Conservation (phyloP, 2,888 invertebrate species). For the Pharmacophagus antenor region DNA sequence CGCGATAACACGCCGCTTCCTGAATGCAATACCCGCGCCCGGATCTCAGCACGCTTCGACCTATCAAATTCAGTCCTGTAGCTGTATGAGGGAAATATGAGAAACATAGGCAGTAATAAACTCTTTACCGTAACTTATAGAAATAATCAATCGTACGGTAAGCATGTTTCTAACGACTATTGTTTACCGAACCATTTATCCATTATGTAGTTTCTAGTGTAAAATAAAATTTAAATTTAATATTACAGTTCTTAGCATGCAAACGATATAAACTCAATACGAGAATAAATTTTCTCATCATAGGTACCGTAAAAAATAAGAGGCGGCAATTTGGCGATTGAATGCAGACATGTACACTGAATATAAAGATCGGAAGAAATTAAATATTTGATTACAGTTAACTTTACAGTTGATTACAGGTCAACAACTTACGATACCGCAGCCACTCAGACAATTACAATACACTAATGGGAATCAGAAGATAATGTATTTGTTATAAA, state of each 20-base stretch:
- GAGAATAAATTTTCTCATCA: slow-evolving; percentile 26
- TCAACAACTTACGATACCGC: slow-evolving; percentile 47
- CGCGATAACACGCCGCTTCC: slow-evolving; percentile 65
- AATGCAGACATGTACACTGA: slow-evolving; percentile 54
- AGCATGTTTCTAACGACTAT: too few relatives aligned
- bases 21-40: slow-evolving; percentile 57
- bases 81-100: slow-evolving; percentile 35
- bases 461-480: slow-evolving; percentile 5
- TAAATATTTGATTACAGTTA: slow-evolving; percentile 74
- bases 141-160: too few relatives aligned
- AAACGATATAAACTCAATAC: slow-evolving; percentile 1
- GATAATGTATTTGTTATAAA: neutral
- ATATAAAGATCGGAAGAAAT: slow-evolving; percentile 55
- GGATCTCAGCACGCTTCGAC: slow-evolving; percentile 38
- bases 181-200: too few relatives aligned
- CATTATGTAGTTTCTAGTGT: neutral
- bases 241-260: neutral
- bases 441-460: slow-evolving; percentile 2
- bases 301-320: slow-evolving; percentile 33
- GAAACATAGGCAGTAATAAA: slow-evolving; percentile 9
- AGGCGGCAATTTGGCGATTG: slow-evolving; percentile 40
- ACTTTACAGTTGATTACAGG: slow-evolving; percentile 63
- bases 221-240: neutral
- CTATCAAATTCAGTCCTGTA: slow-evolving; percentile 46
- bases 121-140: neutral